Evolutionary conservation across 2,113 vertebrate species (phyloP), one percentile per base, ranked within the genome.

Genomic region (Paradisaea rubra): DNA sequence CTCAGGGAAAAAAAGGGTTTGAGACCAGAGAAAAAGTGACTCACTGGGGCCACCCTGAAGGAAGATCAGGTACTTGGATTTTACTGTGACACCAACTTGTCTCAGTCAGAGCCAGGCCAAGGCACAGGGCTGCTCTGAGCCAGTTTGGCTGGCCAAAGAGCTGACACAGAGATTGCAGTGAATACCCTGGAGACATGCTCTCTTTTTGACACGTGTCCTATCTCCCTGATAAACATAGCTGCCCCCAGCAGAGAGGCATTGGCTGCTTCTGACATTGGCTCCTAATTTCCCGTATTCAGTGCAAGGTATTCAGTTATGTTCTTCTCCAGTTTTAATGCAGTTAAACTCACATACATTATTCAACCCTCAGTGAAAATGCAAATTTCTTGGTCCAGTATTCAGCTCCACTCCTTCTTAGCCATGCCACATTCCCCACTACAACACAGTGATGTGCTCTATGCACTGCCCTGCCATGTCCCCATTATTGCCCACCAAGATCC

Each of bases 1-100:
- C 15, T 60, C 0, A 0, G 41, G 10, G 3, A 1, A 0, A 2
- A 57, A 89, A 79, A 17, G 6, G 4, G 2, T 0, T 11, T 65
- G n/a, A 50, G 30, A 60, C 54, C 45, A 80, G 57, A 57, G 17
- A 33, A 31, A 52, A 66, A 44, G 14, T 0, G 1, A 73, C 23
- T 24, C 49, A 13, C 9, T 42, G 68, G 31, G 11, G 15, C 20
- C 31, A 60, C 18, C 21, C 11, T 54, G 47, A 81, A 88, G 35
- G 33, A 80, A 61, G 33, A 60, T 49, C 22, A 71, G 13, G 37
- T 79, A 33, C 42, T 76, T 71, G 42, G 56, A 47, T 80, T 88
- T 73, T 86, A 27, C 49, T 24, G 28, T 41, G 37, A 24, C 2
- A 6, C 16, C 39, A 66, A 14, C 27, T 64, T 64, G 24, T 19